Conservation (phyloP, 2,888 invertebrate species). For the Scaeva pyrastri region DNA sequence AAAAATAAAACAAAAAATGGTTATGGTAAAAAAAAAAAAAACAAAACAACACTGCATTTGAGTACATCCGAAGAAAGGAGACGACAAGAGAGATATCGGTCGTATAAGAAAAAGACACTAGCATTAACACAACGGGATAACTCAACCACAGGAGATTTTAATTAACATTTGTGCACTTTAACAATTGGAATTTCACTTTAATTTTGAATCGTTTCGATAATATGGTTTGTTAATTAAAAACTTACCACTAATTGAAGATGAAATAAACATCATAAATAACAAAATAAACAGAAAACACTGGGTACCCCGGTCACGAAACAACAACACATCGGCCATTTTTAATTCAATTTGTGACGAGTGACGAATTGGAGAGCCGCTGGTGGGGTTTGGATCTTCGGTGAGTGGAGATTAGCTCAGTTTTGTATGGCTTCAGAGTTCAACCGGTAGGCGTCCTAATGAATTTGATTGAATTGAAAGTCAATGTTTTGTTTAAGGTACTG, state of each 20-base stretch:
- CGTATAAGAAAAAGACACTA: conserved; percentile 52
- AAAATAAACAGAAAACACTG: conserved; percentile 79
- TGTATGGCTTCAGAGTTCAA: conserved; percentile 65
- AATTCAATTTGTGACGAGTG: conserved; percentile 69
- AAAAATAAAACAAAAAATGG: conserved; percentile 50
- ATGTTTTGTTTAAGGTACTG: not conserved
- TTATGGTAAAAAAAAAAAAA: conserved; percentile 27
- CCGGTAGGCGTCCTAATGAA: conserved; percentile 36
- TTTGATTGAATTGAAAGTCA: not conserved
- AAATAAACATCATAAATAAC: conserved; percentile 77
- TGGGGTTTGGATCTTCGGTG: conserved; percentile 35
- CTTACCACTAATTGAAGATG: conserved; percentile 78
- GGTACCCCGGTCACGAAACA: conserved; percentile 78
- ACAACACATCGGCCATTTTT: conserved; percentile 79
- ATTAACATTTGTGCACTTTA: conserved; percentile 41
- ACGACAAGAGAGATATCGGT: conserved; percentile 43
- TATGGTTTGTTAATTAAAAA: conserved; percentile 43
- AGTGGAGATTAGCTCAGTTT: conserved; percentile 47
- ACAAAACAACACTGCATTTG: conserved; percentile 67
- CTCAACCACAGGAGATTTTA: conserved; percentile 48
- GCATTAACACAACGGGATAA: conserved; percentile 75
- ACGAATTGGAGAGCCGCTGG: conserved; percentile 27
- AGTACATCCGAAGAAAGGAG: conserved; percentile 62
- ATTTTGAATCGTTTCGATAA: conserved; percentile 39
- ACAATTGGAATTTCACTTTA: conserved; percentile 24